Evolutionary conservation across 1,140 invertebrate genomes (phyloP).

Genomic region (Triops cancriformis): DNA sequence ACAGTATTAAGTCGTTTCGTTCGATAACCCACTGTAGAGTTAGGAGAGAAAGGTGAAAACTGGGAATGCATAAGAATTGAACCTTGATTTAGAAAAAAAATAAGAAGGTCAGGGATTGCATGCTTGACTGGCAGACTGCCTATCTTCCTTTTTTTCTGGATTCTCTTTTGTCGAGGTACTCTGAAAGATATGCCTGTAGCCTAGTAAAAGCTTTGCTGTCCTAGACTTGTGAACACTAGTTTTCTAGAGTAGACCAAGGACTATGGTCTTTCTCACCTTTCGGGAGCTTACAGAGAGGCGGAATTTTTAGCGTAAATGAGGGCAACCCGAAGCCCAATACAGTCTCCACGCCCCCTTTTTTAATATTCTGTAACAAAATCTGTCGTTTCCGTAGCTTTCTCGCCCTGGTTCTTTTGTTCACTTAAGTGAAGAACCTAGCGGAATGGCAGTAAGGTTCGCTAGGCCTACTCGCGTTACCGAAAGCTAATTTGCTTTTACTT

Average conservation of each 20-base stretch:
- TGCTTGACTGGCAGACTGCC: conserved; percentile 1
- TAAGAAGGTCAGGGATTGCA: conserved; percentile 10
- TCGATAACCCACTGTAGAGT: neutral
- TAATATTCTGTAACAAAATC: no score
- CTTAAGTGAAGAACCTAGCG: neutral
- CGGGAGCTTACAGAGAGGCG: neutral
- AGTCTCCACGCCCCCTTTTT: no score
- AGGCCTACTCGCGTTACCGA: neutral
- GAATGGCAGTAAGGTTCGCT: neutral
- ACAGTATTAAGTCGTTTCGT: no score
- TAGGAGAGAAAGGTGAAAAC: neutral
- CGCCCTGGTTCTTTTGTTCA: conserved; percentile 3
- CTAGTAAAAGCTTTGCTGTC: neutral
- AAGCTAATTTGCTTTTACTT: neutral
- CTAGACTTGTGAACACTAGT: neutral
- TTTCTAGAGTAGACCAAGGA: neutral
- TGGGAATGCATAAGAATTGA: neutral
- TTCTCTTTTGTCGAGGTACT: no score
- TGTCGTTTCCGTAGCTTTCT: neutral
- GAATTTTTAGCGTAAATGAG: neutral
- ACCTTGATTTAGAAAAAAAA: conserved; percentile 1
- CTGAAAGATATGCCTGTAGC: neutral
- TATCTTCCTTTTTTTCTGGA: neutral
- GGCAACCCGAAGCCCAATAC: neutral
- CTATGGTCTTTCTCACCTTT: neutral